These are phyloP conservation scores for Drepana arcuata DNA, from an alignment of 1,140 invertebrate genomes.

Conservation along the genomic window DNA sequence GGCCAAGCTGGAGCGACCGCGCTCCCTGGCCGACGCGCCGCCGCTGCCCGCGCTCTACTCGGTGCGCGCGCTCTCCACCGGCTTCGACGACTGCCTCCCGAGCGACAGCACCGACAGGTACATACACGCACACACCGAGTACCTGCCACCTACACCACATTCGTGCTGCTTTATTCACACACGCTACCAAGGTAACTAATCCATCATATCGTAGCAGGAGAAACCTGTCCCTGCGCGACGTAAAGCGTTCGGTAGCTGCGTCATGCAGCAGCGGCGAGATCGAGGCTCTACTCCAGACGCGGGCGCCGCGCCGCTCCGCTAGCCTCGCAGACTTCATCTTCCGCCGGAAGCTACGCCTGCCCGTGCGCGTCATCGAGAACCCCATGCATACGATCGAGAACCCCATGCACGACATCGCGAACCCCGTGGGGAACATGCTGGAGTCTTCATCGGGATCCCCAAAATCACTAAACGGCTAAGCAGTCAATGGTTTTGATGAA, in stretches of 20 bases:
- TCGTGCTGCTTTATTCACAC: no score
- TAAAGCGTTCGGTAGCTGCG: slow-evolving; percentile 18
- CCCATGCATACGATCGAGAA: no score
- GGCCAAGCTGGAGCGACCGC: slow-evolving; percentile 30
- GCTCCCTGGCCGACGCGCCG: slow-evolving; percentile 30
- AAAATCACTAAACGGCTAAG: no score
- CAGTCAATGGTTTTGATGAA: no score
- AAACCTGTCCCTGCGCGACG: slow-evolving; percentile 19
- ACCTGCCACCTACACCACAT: no score
- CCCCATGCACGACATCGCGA: slow-evolving; percentile 6
- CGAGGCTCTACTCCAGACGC: slow-evolving; percentile 19
- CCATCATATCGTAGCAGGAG: no score
- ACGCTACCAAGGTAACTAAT: no score
- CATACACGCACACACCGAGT: no score
- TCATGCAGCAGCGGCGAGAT: slow-evolving; percentile 35
- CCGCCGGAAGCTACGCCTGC: slow-evolving; percentile 11
- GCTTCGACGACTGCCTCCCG: slow-evolving; percentile 18
- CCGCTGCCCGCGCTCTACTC: slow-evolving; percentile 23
- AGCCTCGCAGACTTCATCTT: slow-evolving; percentile 47
- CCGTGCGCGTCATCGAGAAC: slow-evolving; percentile 38
- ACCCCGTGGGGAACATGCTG: not conserved
- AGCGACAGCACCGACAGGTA: no score
- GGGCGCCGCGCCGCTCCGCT: slow-evolving; percentile 29
- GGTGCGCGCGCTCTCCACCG: slow-evolving; percentile 29
- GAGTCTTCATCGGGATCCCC: no score